phyloP scores from a whole-genome alignment of 1,140 invertebrate species.

The Chionoecetes opilio region DNA sequence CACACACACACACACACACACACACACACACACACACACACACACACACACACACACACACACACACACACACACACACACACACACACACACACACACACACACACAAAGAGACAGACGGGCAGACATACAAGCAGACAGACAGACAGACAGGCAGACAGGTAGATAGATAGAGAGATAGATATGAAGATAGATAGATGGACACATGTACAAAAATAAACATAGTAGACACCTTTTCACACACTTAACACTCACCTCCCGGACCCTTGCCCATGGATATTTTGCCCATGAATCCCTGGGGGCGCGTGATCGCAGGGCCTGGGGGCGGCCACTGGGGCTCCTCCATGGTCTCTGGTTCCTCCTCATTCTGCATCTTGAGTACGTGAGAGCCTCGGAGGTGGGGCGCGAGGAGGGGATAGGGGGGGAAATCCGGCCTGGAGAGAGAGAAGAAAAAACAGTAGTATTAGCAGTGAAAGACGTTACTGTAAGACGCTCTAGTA shows the following conservation, averaged over 20 bases:
- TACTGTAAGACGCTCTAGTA: too few species aligned
- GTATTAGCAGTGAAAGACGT: too few species aligned
- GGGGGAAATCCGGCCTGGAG: background rate
- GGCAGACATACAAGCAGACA: too few species aligned
- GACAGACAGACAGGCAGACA: too few species aligned
- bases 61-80: constrained; percentile 50
- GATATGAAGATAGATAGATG: too few species aligned
- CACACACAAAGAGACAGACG: too few species aligned
- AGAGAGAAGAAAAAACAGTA: background rate
- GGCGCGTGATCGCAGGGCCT: background rate
- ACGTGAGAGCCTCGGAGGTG: constrained; percentile 35
- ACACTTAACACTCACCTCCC: constrained; percentile 19
- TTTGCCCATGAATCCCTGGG: constrained; percentile 58
- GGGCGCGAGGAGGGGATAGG: background rate
- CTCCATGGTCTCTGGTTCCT: constrained; percentile 31
- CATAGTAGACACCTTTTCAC: too few species aligned
- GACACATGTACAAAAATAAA: too few species aligned
- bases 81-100: background rate
- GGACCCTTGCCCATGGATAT: constrained; percentile 48
- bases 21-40: background rate
- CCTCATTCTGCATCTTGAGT: constrained; percentile 41
- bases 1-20: too few species aligned
- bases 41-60: constrained; percentile 33
- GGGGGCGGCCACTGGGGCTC: constrained; percentile 41
- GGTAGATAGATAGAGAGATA: too few species aligned